Conservation (phyloP, 2,113 vertebrate species). For the Scophthalmus maximus region DNA sequence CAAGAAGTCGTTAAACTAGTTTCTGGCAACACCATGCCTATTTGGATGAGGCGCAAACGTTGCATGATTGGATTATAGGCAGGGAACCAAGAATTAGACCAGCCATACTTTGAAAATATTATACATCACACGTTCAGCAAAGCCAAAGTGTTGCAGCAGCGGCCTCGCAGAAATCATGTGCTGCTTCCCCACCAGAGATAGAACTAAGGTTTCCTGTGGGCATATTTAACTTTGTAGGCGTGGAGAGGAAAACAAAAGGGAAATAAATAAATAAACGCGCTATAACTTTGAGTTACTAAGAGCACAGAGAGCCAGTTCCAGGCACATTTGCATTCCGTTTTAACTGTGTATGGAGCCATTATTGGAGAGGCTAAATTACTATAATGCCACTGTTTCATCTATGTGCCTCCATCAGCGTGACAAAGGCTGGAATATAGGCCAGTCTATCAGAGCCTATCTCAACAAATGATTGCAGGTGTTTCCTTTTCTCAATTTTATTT, state of each 20-base stretch:
- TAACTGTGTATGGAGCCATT: background rate
- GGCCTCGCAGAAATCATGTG: background rate
- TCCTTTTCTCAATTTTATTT: too few species aligned
- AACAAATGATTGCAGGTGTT: too few species aligned
- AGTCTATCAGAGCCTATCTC: too few species aligned
- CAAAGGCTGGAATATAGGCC: too few species aligned
- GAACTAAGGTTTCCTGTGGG: conserved; percentile 31
- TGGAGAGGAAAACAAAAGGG: background rate
- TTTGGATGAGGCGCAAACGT: conserved; percentile 20
- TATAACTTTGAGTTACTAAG: conserved; percentile 11
- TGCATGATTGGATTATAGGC: conserved; percentile 25
- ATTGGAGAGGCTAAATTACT: background rate
- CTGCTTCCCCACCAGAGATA: conserved; percentile 18
- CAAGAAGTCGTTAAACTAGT: conserved; percentile 5
- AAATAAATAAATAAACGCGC: background rate
- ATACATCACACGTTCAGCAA: conserved; percentile 22
- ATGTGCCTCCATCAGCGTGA: background rate
- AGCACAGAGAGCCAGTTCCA: background rate
- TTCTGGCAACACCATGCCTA: background rate
- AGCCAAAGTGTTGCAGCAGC: conserved; percentile 16
- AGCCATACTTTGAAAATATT: conserved; percentile 30
- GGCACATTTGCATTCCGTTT: conserved; percentile 1
- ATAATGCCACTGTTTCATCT: background rate
- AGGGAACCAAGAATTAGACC: conserved; percentile 28
- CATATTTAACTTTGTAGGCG: conserved; percentile 10